Base-by-base conservation (phyloP, 2,888 invertebrate genomes). In the Nephrotoma guestfalica region DNA sequence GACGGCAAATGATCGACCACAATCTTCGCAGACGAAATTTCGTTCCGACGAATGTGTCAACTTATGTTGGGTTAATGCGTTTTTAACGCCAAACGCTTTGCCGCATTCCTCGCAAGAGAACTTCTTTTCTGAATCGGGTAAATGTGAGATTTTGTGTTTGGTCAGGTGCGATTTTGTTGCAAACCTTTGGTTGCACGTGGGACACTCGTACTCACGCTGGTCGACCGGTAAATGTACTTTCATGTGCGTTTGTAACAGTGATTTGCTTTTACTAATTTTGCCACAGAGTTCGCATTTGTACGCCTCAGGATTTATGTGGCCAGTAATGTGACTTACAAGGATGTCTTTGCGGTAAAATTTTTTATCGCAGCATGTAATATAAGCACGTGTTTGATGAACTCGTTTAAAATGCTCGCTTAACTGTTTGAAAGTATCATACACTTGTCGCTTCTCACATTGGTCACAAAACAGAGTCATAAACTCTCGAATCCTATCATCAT, bases 261-360 rank as follows among this genome's bases (percentile, higher is more conserved):
- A 86, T 86, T 87, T 87, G 71, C 87, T 88, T 87, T 88, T 88
- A 86, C 88, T 87, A 41, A 18, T 86, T 45, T 88, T 87, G 9
- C 87, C 87, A 86, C 88, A 88, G 11, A 71, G n/a, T 71, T 71
- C 30, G 30, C 71, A 71, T 88, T 87, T 88, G 45, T 87, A 88
- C 6, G 88, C 88, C 41, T 88, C 87, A 15, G 88, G 88, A 86
- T 88, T 86, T 11, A 86, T 86, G 57, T 88, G 88, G 85, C 87
- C 85, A 0, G 86, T 88, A n/a, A 88, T 88, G 45, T 88, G 88
- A 87, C 87, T 86, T 40, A 88, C 86, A 9, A 86, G 83, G 7
- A 88, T 86, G 86, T 88, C 88, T 87, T 88, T 88, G n/a, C 88
- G 87, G 85, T 87, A 88, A 47, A 88, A 87, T 57, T 88, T 87